These are phyloP conservation scores for Oncopodura yosiiana DNA, from an alignment of 1,140 invertebrate species.

Conservation along the genomic window DNA sequence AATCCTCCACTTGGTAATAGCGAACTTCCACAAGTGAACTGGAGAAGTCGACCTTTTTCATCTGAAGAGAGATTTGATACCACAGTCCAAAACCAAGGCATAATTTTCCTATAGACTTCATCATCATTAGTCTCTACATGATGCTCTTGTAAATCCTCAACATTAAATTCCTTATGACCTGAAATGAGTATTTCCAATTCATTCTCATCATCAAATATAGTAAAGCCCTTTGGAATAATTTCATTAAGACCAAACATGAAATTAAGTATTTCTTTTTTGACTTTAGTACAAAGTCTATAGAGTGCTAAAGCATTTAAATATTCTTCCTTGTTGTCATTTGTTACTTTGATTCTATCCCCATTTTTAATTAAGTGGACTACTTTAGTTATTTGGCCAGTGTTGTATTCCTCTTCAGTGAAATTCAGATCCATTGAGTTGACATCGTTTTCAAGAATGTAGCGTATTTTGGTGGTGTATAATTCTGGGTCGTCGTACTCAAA, in stretches of 20 bases:
- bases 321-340: slow-evolving; percentile 63
- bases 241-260: slow-evolving; percentile 82
- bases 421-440: slow-evolving; percentile 72
- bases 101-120: slow-evolving; percentile 60
- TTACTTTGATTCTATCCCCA: slow-evolving; percentile 57
- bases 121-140: slow-evolving; percentile 50
- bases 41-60: slow-evolving; percentile 80
- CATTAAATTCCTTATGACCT: slow-evolving; percentile 28
- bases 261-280: slow-evolving; percentile 72
- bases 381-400: slow-evolving; percentile 59
- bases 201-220: slow-evolving; percentile 92
- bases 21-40: slow-evolving; percentile 85
- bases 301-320: slow-evolving; percentile 83
- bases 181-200: slow-evolving; percentile 80
- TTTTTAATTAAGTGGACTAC: slow-evolving; percentile 64
- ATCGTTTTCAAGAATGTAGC: slow-evolving; percentile 82
- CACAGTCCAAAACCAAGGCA: slow-evolving; percentile 90
- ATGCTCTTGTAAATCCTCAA: slow-evolving; percentile 27
- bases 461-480: slow-evolving; percentile 82
- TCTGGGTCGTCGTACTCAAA: slow-evolving; percentile 94
- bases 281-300: slow-evolving; percentile 67
- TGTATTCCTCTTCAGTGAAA: slow-evolving; percentile 80
- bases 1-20: slow-evolving; percentile 84
- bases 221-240: slow-evolving; percentile 79
- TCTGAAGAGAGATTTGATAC: slow-evolving; percentile 83